Conservation (phyloP, 2,888 invertebrate species). For the Crossocerus cetratus region DNA sequence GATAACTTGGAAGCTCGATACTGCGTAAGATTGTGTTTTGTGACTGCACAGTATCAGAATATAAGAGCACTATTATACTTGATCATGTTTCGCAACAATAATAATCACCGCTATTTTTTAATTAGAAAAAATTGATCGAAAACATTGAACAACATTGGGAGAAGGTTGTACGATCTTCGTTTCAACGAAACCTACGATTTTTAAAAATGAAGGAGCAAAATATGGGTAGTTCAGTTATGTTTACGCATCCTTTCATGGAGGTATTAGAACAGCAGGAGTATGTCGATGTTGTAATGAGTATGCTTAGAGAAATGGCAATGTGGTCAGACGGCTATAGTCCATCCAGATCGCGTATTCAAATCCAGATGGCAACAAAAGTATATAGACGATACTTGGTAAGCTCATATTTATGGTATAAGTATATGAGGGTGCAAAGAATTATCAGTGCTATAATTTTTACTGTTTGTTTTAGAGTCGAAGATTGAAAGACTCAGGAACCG, state of each 20-base stretch:
- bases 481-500: constrained; percentile 82
- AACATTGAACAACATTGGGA: constrained; percentile 84
- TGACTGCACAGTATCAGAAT: neutral
- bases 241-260: constrained; percentile 86
- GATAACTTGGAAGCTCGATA: neutral
- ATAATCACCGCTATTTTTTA: constrained; percentile 41
- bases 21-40: constrained; percentile 27
- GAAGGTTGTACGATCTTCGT: constrained; percentile 80
- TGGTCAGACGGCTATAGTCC: constrained; percentile 90
- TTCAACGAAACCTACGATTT: constrained; percentile 83
- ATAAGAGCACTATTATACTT: neutral
- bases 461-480: constrained; percentile 79
- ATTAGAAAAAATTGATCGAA: constrained; percentile 81
- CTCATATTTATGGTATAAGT: neutral
- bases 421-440: neutral
- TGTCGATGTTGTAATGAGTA: constrained; percentile 83
- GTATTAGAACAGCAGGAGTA: constrained; percentile 80
- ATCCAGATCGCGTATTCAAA: constrained; percentile 82
- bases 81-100: neutral
- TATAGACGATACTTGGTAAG: constrained; percentile 63
- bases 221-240: constrained; percentile 65
- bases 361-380: constrained; percentile 81
- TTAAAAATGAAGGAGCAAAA: constrained; percentile 78
- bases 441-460: neutral
- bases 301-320: constrained; percentile 84